Conservation (phyloP, 2,888 invertebrate genomes). For the Drymonia ruficornis region DNA sequence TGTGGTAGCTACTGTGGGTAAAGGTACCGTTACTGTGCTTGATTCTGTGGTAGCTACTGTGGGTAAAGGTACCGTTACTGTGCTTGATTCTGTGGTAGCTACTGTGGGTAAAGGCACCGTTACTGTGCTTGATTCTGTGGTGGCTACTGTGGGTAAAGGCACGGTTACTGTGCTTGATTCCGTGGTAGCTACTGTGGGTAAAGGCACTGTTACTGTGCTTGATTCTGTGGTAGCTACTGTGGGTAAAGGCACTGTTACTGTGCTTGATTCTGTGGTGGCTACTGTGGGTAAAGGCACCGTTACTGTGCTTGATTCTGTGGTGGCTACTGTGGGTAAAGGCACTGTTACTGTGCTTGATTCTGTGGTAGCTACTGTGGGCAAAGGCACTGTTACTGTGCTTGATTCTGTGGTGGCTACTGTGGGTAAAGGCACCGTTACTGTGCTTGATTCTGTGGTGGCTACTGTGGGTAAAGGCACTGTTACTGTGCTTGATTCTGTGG, state of each 20-base stretch:
- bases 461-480: neutral
- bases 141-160: neutral
- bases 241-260: neutral
- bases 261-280: conserved; percentile 9
- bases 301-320: conserved; percentile 7
- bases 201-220: conserved; percentile 1
- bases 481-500: conserved; percentile 3
- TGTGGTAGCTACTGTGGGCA: conserved; percentile 5
- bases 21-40: neutral
- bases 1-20: conserved; percentile 3
- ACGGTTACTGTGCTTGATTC: conserved; percentile 7
- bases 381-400: conserved; percentile 1
- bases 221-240: conserved; percentile 3
- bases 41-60: conserved; percentile 8
- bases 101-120: neutral
- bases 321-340: conserved; percentile 4
- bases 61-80: conserved; percentile 1
- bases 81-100: conserved; percentile 6
- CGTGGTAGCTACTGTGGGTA: neutral
- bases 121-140: conserved; percentile 6
- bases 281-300: neutral
- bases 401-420: neutral
- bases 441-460: conserved; percentile 3
- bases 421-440: conserved; percentile 2
- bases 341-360: conserved; percentile 5